Base-by-base conservation (phyloP, 2,888 invertebrate genomes). In the Drosophila tripunctata region DNA sequence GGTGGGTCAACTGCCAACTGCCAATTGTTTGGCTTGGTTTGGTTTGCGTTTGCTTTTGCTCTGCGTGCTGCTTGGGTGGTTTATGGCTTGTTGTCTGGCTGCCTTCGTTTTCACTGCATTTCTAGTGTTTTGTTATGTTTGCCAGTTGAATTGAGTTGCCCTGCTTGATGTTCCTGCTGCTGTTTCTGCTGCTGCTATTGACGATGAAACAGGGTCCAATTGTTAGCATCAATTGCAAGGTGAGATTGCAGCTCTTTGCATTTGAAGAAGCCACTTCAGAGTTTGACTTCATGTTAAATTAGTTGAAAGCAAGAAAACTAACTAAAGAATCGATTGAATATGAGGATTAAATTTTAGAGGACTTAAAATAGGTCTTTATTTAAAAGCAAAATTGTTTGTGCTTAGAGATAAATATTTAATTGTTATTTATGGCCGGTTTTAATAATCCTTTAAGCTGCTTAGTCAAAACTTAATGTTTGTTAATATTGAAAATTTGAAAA, bases 181-280 rank as follows among this genome's bases (percentile, higher is more conserved):
- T 41, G 33, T 6, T 43, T 61, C 17, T 40, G 72, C 38, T 58
- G 52, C 38, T 30, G 54, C 41, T 62, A 36, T 8, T 38, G 21
- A 8, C 24, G 22, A 17, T 45, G 38, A 60, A 55, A 65, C 68
- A 64, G 75, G 69, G 69, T 69, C 45, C 78, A 38, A 54, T 74
- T 74, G 64, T 51, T 63, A 24, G 31, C 27, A 43, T 17, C 51
- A 45, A 31, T 58, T 47, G 48, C 38, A 30, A 52, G 65, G 54
- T 62, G 66, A 35, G 58, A 22, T 38, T n/a, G 45, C 30, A 57
- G 36, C 33, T 51, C 68, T 67, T 19, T 27, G 58, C 51, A 44
- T 24, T 31, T 56, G n/a, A 54, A 41, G 72, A 35, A 43, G 27
- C 45, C 70, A 78, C 61, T 61, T 67, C 17, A 12, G 72, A 63